Evolutionary conservation across 2,113 vertebrate species (phyloP).

Genomic region (Morone saxatilis): DNA sequence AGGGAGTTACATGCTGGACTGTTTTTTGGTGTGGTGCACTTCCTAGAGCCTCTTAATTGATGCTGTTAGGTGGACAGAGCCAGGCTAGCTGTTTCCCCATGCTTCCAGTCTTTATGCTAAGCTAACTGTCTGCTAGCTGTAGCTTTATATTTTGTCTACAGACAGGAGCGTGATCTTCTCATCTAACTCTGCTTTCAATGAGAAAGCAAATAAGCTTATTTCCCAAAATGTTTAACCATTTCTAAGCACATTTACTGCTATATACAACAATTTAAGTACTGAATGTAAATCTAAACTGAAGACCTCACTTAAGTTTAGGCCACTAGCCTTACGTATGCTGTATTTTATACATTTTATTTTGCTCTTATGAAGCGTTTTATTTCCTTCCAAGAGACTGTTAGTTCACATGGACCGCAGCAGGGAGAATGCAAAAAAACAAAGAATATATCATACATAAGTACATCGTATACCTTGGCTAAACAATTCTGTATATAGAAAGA

Average conservation of each 20-base stretch:
- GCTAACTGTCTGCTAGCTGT: background rate
- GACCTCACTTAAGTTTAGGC: constrained; percentile 25
- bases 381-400: constrained; percentile 47
- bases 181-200: background rate
- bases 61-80: background rate
- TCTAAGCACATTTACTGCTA: constrained; percentile 20
- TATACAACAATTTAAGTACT: constrained; percentile 13
- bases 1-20: background rate
- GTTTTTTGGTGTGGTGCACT: background rate
- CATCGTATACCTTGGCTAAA: constrained; percentile 11
- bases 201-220: background rate
- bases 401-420: constrained; percentile 11
- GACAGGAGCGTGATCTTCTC: background rate
- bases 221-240: background rate
- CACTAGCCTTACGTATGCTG: constrained; percentile 35
- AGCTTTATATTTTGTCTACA: background rate
- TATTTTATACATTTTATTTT: constrained; percentile 36
- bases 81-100: background rate
- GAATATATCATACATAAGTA: background rate
- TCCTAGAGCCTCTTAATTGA: background rate
- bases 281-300: constrained; percentile 45
- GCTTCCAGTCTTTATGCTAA: background rate
- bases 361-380: background rate
- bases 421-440: constrained; percentile 19
- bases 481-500: constrained; percentile 39